Conservation (phyloP, 2,113 vertebrate species). For the Caracal caracal region DNA sequence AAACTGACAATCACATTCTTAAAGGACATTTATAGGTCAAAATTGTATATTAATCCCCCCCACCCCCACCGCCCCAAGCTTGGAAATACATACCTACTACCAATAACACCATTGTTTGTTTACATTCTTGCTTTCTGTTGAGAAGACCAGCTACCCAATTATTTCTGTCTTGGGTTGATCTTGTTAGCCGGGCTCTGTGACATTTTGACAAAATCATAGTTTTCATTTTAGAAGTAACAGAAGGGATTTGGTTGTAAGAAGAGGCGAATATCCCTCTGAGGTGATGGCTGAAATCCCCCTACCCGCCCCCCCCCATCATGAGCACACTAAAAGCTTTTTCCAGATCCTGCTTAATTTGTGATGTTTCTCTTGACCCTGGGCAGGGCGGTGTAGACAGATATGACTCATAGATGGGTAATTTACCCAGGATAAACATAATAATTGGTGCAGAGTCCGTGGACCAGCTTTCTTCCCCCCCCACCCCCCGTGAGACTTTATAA, state of each 20-base stretch:
- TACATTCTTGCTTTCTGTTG: neutral
- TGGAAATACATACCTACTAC: neutral
- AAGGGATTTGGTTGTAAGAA: neutral
- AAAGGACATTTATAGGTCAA: neutral
- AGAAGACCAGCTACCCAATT: neutral
- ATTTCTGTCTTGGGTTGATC: neutral
- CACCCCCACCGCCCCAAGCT: rapidly evolving
- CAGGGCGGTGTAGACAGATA: neutral
- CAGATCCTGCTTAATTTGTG: neutral
- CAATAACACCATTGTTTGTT: rapidly evolving
- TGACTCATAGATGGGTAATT: neutral
- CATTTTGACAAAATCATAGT: neutral
- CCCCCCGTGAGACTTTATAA: neutral
- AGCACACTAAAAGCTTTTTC: neutral
- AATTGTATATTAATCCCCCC: too few species aligned
- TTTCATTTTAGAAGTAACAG: neutral
- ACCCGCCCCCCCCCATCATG: rapidly evolving
- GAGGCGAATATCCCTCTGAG: neutral
- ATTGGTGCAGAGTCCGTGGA: neutral
- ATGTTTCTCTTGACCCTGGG: neutral
- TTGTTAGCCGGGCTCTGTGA: neutral
- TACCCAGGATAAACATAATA: neutral
- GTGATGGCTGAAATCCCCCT: rapidly evolving
- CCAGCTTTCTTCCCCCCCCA: neutral
- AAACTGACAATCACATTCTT: neutral